Conservation (phyloP, 2,797 vertebrate species). For the Squalus acanthias region DNA sequence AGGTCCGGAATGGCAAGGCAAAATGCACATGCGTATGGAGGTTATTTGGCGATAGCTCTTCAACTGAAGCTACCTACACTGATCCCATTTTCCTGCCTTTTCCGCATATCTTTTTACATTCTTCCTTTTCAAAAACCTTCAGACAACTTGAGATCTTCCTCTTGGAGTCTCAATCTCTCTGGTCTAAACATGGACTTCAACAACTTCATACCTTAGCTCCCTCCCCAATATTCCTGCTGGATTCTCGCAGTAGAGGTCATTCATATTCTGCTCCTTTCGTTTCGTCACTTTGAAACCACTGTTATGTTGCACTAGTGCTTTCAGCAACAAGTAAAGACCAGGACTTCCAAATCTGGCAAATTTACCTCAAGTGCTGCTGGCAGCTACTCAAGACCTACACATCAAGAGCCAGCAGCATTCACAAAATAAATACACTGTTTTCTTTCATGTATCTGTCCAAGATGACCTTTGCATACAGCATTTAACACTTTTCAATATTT, state of each 20-base stretch:
- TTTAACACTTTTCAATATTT: background rate
- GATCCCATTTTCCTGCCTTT: background rate
- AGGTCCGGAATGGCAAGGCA: background rate
- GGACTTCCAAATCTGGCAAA: background rate
- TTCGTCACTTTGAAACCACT: background rate
- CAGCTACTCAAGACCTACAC: background rate
- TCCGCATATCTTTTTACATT: background rate
- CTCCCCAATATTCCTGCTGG: background rate
- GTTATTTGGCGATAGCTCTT: no score
- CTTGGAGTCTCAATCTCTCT: background rate
- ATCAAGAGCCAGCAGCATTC: background rate
- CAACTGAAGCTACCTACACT: background rate
- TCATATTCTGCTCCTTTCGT: background rate
- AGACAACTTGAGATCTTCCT: background rate
- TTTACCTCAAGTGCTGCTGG: background rate
- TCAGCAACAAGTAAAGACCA: background rate
- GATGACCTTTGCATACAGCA: background rate
- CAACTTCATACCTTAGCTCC: background rate
- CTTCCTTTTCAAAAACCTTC: background rate
- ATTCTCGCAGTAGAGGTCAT: background rate
- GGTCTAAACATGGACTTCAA: background rate
- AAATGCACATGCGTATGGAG: no score
- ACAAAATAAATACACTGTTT: background rate
- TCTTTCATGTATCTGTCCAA: background rate
- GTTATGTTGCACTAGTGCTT: background rate